Evolutionary conservation across 2,888 invertebrate genomes (phyloP), one percentile per base, ranked within the genome.

Genomic region (Drosophila cognata): DNA sequence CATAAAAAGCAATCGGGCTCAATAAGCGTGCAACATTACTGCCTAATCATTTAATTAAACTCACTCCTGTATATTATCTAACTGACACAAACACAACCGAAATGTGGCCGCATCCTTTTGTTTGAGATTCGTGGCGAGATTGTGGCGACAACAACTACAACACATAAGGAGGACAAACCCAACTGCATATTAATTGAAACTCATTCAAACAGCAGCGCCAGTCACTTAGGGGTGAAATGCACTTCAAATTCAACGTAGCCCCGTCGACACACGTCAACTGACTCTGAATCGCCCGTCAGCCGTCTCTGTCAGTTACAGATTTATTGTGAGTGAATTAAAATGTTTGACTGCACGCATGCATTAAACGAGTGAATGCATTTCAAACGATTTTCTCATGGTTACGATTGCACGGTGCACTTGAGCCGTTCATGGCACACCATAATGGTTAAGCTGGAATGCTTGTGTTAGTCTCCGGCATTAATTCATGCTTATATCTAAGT

Each of bases 131-230:
- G 29, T 52, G 31, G 48, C 29, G 21, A 48, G 33, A 51, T 46
- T 38, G 64, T 70, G 59, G 68, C 46, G 53, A 68, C 13, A 31
- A 16, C 31, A 4, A 21, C 7, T 16, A 16, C 33, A 33, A 11
- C 4, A 4, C 7, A 21, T 21, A 8, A 50, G 48, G 6, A 59
- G 33, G 61, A 58, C 50, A 63, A 68, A 51, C 66, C 65, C 69
- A 70, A 84, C 74, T 71, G 84, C 71, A 82, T 75, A 84, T 89
- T 87, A 89, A 87, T 89, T 89, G 73, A 81, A 71, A 66, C 53
- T 58, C 71, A 70, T 72, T 83, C 69, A 67, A 43, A 55, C 41
- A 58, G 51, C 60, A 70, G 48, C 58, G 36, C 36, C 59, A 60
- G 28, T 56, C 46, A 35, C 66, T 43, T 43, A 33, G 35, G 63